phyloP scores from a whole-genome alignment of 1,140 invertebrate species.

The Hylaeus anthracinus region DNA sequence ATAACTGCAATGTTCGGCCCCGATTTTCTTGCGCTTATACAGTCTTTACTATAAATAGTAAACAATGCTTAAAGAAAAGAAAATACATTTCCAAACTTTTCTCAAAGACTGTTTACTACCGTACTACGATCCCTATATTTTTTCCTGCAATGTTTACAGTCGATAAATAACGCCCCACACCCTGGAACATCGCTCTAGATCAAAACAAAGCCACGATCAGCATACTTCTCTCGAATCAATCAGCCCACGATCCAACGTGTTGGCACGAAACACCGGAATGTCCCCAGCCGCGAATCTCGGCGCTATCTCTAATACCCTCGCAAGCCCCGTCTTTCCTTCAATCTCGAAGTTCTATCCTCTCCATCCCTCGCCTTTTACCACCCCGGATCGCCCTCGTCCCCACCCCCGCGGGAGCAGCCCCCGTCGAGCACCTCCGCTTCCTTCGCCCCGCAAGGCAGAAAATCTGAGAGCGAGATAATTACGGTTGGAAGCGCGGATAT shows the following conservation, averaged over 20 bases:
- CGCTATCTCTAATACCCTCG: conserved; percentile 61
- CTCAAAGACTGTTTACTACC: too few relatives aligned
- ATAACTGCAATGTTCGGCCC: too few relatives aligned
- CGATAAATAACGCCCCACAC: too few relatives aligned
- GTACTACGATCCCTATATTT: too few relatives aligned
- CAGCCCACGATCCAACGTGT: not conserved
- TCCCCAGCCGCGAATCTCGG: conserved; percentile 62
- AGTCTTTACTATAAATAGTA: too few relatives aligned
- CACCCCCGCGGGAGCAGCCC: not conserved
- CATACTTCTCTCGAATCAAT: conserved; percentile 3
- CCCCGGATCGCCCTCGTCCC: conserved; percentile 13
- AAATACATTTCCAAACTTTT: too few relatives aligned
- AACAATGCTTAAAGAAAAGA: too few relatives aligned
- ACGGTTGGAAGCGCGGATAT: conserved; percentile 76
- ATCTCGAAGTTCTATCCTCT: conserved; percentile 62
- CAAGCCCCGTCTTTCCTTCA: conserved; percentile 57
- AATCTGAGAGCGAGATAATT: conserved; percentile 79
- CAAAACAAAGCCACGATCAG: too few relatives aligned
- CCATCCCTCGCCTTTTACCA: conserved; percentile 43
- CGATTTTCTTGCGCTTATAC: too few relatives aligned
- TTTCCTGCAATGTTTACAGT: too few relatives aligned
- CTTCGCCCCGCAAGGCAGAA: conserved; percentile 67
- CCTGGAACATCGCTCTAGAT: too few relatives aligned
- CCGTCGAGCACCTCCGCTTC: conserved; percentile 41
- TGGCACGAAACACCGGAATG: not conserved